phyloP scores from a whole-genome alignment of 2,888 invertebrate species.

The Heterodera filipjevi region DNA sequence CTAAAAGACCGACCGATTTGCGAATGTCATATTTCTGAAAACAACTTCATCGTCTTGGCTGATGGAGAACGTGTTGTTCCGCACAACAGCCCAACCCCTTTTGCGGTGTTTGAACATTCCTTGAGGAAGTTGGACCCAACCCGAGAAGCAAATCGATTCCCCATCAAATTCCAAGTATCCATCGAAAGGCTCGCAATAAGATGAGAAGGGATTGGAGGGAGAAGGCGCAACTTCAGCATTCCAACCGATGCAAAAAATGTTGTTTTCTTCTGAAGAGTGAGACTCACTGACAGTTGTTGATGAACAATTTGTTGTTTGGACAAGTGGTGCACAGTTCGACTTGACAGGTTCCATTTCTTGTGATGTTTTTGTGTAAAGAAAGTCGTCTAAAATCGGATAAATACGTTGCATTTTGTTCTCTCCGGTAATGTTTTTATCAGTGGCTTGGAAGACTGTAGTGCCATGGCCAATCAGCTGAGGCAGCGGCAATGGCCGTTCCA shows the following conservation, averaged over 20 bases:
- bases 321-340: not conserved
- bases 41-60: conserved; percentile 51
- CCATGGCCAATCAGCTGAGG: not conserved
- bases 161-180: conserved; percentile 40
- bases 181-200: conserved; percentile 23
- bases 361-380: conserved; percentile 6
- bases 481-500: conserved; percentile 23
- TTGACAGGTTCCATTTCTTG: not conserved
- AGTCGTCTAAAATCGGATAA: conserved; percentile 23
- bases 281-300: conserved; percentile 13
- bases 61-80: conserved; percentile 52
- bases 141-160: conserved; percentile 46
- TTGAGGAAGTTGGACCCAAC: conserved; percentile 43
- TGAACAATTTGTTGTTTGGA: not conserved
- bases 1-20: conserved; percentile 16
- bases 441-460: not conserved
- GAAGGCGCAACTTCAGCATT: not conserved
- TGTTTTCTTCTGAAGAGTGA: not conserved
- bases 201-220: not conserved
- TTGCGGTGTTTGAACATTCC: conserved; percentile 17
- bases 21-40: not conserved
- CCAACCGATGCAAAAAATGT: not conserved
- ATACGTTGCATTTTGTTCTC: conserved; percentile 6
- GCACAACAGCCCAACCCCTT: conserved; percentile 43
- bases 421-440: not conserved